Evolutionary conservation across 2,113 vertebrate genomes (phyloP), one percentile per base, ranked within the genome.

Genomic region (Petrocephalus zakoni): DNA sequence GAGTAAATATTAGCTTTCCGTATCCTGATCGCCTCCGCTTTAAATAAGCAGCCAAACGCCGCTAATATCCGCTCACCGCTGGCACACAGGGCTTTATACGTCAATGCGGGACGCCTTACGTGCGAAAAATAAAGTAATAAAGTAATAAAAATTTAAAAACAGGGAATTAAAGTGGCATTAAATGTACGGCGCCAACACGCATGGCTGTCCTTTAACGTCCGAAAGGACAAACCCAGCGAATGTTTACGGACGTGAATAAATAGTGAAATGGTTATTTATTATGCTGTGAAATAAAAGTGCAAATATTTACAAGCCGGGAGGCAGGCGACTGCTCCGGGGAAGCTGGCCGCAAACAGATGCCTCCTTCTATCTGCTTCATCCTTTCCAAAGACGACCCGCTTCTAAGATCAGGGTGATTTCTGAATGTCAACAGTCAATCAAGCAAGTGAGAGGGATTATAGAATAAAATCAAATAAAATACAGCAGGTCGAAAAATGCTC

Each of bases 11-110:
- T 86, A 53, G 51, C 4, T 84, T 58, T 85, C 85, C 8, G 21
- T 85, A 83, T 87, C 51, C 88, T 88, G 81, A 89, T 42, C 13
- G 61, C 78, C 29, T 78, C 25, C n/a, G 87, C 78, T 83, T 87
- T 72, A 90, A 87, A 90, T 68, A 91, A 90, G 87, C n/a, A 25
- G 25, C 51, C 47, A 10, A 49, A 7, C 15, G n/a, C 84, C 29
- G 49, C 25, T 29, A 29, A 17, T 13, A 29, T 52, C 49, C n/a
- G 21, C 25, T 2, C 46, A 53, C 46, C 21, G 68, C 25, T 37
- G 34, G 68, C 29, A 37, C 5, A 75, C 68, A 2, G 68, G 2
- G 25, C n/a, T 75, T 37, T 75, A 37, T 15, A 7, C 25, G 17
- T 13, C 29, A 75, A 37, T 64, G 25, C 10, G 10, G n/a, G 61